Evolutionary conservation across 2,888 invertebrate genomes (phyloP).

Genomic region (Rhamphomyia laevipes): DNA sequence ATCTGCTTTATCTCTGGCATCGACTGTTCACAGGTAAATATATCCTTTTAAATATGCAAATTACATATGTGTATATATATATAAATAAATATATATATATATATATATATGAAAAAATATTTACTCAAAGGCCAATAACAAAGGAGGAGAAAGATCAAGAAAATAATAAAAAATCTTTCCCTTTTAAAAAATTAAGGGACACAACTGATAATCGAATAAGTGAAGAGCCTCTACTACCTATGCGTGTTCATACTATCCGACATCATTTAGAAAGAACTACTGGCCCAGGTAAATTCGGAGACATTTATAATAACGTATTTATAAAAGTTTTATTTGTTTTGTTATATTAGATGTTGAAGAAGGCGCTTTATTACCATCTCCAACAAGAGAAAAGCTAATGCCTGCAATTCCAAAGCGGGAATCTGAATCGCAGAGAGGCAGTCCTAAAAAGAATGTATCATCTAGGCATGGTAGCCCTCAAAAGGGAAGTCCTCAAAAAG

Average conservation of each 20-base stretch:
- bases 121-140: slow-evolving; percentile 53
- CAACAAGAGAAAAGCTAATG: slow-evolving; percentile 59
- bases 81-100: not conserved
- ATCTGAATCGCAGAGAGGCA: slow-evolving; percentile 36
- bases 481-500: slow-evolving; percentile 42
- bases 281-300: slow-evolving; percentile 45
- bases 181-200: slow-evolving; percentile 41
- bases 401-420: slow-evolving; percentile 46
- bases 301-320: not conserved
- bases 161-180: slow-evolving; percentile 67
- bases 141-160: slow-evolving; percentile 80
- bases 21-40: slow-evolving; percentile 59
- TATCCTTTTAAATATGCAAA: not conserved
- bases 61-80: not conserved
- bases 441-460: slow-evolving; percentile 37
- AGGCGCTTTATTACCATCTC: slow-evolving; percentile 54
- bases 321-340: not conserved
- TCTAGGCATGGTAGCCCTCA: slow-evolving; percentile 39
- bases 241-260: slow-evolving; percentile 46
- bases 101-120: not conserved
- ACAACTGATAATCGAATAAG: slow-evolving; percentile 30
- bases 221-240: slow-evolving; percentile 36
- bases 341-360: slow-evolving; percentile 42
- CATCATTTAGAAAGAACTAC: slow-evolving; percentile 62
- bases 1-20: slow-evolving; percentile 80